A percentile compares a stretch with the other conserved stretches of the same genome.
Evolutionary conservation across 1,140 invertebrate genomes (phyloP).

Genomic region (Formica exsecta): DNA sequence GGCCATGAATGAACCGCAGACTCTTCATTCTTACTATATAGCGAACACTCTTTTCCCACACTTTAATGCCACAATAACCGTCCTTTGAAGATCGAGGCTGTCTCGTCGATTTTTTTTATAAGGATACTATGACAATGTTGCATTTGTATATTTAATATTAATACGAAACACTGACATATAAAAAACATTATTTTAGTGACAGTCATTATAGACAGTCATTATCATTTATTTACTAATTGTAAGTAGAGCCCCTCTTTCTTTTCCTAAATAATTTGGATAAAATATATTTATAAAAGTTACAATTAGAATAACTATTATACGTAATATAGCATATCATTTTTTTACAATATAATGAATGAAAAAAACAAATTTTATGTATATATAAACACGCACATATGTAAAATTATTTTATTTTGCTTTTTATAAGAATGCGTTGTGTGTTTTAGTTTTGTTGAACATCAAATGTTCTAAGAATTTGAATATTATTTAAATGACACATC

Average conservation of each 20-base stretch:
- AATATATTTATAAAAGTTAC: not conserved
- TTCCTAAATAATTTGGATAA: not conserved
- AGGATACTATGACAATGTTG: not conserved
- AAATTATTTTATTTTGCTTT: slow-evolving; percentile 8
- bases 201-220: not conserved
- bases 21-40: slow-evolving; percentile 75
- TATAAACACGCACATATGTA: not conserved
- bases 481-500: not conserved
- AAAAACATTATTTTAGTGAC: not conserved
- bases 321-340: not conserved
- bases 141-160: slow-evolving; percentile 14
- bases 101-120: slow-evolving; percentile 13
- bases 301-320: too few relatives aligned
- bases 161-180: not conserved
- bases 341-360: not conserved
- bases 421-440: not conserved
- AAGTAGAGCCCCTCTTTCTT: not conserved
- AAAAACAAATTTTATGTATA: not conserved
- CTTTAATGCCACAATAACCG: slow-evolving; percentile 60
- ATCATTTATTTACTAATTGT: not conserved
- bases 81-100: slow-evolving; percentile 55
- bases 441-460: not conserved
- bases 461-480: not conserved
- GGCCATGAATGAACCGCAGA: slow-evolving; percentile 81
- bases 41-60: slow-evolving; percentile 75